These are phyloP conservation scores for Pocillopora grandis DNA, from an alignment of 92 coral and sea anemone genomes.

Conservation along the genomic window DNA sequence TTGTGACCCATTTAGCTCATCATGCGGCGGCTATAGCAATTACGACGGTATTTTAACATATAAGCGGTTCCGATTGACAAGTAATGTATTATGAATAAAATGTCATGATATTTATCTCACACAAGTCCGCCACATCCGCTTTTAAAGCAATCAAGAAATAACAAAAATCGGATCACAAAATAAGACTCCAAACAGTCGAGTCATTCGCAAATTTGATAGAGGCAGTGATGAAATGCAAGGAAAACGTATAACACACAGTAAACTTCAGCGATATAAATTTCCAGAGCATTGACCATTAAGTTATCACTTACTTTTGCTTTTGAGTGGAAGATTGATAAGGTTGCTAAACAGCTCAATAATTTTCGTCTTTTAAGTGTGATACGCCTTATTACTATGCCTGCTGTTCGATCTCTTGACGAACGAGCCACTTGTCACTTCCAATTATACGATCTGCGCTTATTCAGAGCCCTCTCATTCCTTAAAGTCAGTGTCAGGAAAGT, in stretches of 20 bases:
- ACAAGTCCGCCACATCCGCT: neutral
- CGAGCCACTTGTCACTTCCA: neutral
- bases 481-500: too few species aligned
- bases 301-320: neutral
- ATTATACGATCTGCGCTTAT: neutral
- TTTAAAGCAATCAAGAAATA: too few species aligned
- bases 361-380: slow-evolving; percentile 21
- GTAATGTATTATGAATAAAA: neutral
- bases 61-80: slow-evolving; percentile 21
- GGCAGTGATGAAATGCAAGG: too few species aligned
- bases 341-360: slow-evolving; percentile 13
- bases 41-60: neutral
- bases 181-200: neutral
- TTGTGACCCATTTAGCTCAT: neutral
- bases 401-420: neutral
- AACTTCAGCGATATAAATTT: too few species aligned
- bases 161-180: neutral
- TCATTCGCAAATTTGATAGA: neutral
- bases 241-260: too few species aligned
- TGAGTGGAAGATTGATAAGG: slow-evolving; percentile 11
- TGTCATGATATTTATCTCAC: neutral
- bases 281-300: too few species aligned
- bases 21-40: slow-evolving; percentile 1
- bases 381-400: slow-evolving; percentile 8
- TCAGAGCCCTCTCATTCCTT: neutral